Conservation (phyloP, 2,888 invertebrate species). For the Polydrusus pterygomalis region DNA sequence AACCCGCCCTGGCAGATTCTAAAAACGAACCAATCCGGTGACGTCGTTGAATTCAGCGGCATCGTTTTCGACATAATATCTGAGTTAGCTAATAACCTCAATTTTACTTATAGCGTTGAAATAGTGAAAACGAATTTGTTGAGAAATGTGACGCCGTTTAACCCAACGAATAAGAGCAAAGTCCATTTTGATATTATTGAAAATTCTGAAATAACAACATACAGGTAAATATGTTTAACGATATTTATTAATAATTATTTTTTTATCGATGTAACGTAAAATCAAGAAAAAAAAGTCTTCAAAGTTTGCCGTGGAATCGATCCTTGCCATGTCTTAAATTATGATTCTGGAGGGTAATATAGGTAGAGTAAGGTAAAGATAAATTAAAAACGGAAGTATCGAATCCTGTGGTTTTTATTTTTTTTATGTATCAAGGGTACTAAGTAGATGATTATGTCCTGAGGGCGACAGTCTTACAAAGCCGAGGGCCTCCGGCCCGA, state of each 20-base stretch:
- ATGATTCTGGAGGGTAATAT: too few species aligned
- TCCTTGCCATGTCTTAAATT: too few species aligned
- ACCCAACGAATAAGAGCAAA: constrained; percentile 26
- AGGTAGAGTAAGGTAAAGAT: too few species aligned
- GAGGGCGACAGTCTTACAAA: too few species aligned
- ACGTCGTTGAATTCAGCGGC: constrained; percentile 78
- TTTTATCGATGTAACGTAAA: too few species aligned
- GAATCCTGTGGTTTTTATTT: too few species aligned
- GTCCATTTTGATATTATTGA: constrained; percentile 27
- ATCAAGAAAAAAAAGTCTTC: too few species aligned
- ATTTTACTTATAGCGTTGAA: constrained; percentile 81
- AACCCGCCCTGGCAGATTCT: constrained; percentile 93
- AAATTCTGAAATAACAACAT: constrained; percentile 39
- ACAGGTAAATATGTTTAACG: constrained; percentile 28
- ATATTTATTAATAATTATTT: neutral
- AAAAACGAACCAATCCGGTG: constrained; percentile 76
- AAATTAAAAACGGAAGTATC: too few species aligned
- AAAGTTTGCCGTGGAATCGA: too few species aligned
- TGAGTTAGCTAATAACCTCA: constrained; percentile 83
- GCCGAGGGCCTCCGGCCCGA: too few species aligned
- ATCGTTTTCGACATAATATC: constrained; percentile 87
- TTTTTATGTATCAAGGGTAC: too few species aligned
- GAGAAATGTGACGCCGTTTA: neutral
- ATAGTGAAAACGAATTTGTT: constrained; percentile 57
- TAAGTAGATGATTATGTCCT: too few species aligned